Conservation (phyloP, 2,888 invertebrate species). For the Microplitis deprimator region DNA sequence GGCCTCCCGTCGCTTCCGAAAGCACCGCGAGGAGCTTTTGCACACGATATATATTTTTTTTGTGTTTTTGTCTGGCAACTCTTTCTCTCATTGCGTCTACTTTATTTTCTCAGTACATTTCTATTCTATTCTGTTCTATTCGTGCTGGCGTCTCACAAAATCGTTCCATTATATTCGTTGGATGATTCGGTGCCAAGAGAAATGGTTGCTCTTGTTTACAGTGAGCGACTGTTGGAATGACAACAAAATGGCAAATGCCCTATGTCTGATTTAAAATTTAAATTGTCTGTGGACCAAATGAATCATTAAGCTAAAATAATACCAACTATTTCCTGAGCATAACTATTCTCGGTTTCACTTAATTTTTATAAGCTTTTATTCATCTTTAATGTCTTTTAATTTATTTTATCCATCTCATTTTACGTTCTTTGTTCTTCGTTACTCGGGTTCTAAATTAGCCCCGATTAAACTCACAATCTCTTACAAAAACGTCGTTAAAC, state of each 20-base stretch:
- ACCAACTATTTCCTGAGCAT: no score
- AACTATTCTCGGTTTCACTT: no score
- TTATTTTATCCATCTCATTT: constrained; percentile 10
- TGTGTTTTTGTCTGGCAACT: not conserved
- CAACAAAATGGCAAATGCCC: constrained; percentile 16
- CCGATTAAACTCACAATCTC: constrained; percentile 32
- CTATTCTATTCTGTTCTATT: not conserved
- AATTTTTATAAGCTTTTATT: not conserved
- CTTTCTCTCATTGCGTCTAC: not conserved
- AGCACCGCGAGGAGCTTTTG: constrained; percentile 8
- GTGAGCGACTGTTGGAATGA: constrained; percentile 14
- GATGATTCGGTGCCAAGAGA: constrained; percentile 13
- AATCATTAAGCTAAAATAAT: not conserved
- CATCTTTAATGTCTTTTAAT: constrained; percentile 22
- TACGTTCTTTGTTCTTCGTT: constrained; percentile 21
- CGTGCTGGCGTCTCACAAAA: not conserved
- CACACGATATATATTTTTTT: constrained; percentile 30
- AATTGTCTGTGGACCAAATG: constrained; percentile 2
- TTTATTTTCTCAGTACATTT: constrained; percentile 9
- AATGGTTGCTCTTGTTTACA: not conserved
- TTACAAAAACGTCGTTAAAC: constrained; percentile 37
- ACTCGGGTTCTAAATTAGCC: constrained; percentile 29
- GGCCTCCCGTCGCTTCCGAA: constrained; percentile 38
- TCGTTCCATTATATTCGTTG: constrained; percentile 21
- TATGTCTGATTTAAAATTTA: not conserved